A percentile compares a stretch with the other conserved stretches of the same genome.
phyloP scores from a whole-genome alignment of 2,113 vertebrate species.

The Ptychochromis oligacanthus region DNA sequence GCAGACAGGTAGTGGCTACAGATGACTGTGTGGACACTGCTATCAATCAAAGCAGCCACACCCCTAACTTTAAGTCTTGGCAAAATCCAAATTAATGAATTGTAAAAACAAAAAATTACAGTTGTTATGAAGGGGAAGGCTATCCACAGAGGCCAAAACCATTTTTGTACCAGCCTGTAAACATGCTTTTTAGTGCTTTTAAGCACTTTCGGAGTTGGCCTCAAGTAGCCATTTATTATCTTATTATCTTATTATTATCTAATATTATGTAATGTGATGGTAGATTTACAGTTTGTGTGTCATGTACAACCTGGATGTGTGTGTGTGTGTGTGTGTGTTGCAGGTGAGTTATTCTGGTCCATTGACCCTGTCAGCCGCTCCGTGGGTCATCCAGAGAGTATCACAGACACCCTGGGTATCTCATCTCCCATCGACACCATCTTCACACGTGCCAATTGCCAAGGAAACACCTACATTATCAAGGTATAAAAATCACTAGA shows the following conservation, averaged over 20 bases:
- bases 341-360: conserved; percentile 90
- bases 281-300: not conserved
- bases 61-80: not conserved
- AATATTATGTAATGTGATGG: not conserved
- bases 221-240: not conserved
- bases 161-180: not conserved
- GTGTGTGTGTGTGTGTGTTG: not conserved
- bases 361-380: conserved; percentile 77
- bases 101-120: not conserved
- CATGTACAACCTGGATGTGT: not conserved
- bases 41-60: not conserved
- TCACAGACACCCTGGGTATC: conserved; percentile 86
- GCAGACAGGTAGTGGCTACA: not conserved
- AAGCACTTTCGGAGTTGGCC: not conserved
- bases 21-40: not conserved
- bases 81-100: not conserved
- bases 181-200: not conserved
- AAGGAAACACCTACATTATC: conserved; percentile 89
- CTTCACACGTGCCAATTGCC: conserved; percentile 91
- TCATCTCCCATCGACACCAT: conserved; percentile 88
- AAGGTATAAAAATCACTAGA: conserved; percentile 80
- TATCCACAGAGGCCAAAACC: too few species aligned
- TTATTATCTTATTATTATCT: not conserved
- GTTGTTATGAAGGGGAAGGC: too few species aligned
- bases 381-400: conserved; percentile 77